phyloP scores from a whole-genome alignment of 2,797 vertebrate species.

The Fratercula arctica region DNA sequence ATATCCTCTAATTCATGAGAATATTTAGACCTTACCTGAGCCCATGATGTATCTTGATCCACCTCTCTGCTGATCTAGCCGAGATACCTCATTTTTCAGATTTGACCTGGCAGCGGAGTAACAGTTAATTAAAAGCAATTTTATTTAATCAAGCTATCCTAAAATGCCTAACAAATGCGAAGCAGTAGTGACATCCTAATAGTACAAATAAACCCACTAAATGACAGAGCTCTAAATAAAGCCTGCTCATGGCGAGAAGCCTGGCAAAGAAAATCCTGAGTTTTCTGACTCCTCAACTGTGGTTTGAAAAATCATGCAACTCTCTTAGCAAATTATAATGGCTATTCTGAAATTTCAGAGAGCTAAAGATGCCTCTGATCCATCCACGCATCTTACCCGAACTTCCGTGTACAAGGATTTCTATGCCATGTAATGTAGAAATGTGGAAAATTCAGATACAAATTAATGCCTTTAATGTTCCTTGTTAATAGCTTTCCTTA shows the following conservation, averaged over 20 bases:
- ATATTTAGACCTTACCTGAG: slow-evolving; percentile 81
- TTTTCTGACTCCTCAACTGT: background rate
- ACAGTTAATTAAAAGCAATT: background rate
- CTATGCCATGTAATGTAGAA: background rate
- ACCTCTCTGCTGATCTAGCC: slow-evolving; percentile 85
- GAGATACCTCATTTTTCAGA: slow-evolving; percentile 78
- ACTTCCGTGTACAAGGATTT: background rate
- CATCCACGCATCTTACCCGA: background rate
- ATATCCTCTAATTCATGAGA: background rate
- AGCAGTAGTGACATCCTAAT: background rate
- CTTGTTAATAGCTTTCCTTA: background rate
- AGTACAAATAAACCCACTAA: background rate
- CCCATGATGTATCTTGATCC: slow-evolving; percentile 90
- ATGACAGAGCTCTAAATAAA: background rate
- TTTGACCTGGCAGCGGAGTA: slow-evolving; percentile 75
- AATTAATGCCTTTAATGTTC: background rate
- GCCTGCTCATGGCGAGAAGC: background rate
- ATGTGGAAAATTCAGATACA: background rate
- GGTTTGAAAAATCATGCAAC: background rate
- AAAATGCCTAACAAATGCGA: background rate
- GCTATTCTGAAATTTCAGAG: background rate
- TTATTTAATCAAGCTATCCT: background rate
- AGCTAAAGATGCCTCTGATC: background rate
- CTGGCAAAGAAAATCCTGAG: background rate
- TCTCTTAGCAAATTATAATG: background rate